Percentiles rank a stretch among this genome's conserved stretches.
These are phyloP conservation scores for Caenorhabditis imperialis DNA, from an alignment of 2,888 invertebrate species.

Conservation along the genomic window DNA sequence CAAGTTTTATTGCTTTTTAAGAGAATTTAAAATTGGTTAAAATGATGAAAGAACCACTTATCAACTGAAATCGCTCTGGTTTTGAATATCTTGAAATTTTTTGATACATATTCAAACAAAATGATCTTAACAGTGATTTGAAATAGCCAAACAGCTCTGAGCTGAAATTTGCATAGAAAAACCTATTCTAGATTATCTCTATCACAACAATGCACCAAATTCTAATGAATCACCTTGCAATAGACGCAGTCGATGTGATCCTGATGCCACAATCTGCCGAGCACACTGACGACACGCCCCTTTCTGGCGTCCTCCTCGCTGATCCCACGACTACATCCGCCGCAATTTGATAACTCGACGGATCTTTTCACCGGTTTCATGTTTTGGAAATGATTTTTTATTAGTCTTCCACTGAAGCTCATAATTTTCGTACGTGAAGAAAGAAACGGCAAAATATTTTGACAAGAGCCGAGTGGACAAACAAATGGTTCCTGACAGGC, in stretches of 20 bases:
- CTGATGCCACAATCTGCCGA: constrained; percentile 42
- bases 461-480: no score
- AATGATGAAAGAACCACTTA: not conserved
- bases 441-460: constrained; percentile 19
- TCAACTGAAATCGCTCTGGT: not conserved
- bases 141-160: no score
- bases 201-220: no score
- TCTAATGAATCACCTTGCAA: constrained; percentile 31
- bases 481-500: no score
- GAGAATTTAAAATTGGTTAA: not conserved
- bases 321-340: constrained; percentile 26
- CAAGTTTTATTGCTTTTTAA: no score
- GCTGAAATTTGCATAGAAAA: no score
- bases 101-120: no score
- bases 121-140: no score
- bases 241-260: constrained; percentile 31
- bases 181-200: no score
- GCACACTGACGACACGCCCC: constrained; percentile 14
- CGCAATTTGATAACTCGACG: constrained; percentile 32
- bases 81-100: constrained; percentile 1
- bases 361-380: not conserved
- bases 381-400: constrained; percentile 22
- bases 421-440: no score
- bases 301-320: constrained; percentile 25
- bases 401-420: no score